Base-by-base conservation (phyloP, 2,888 invertebrate genomes). In the Notocelia uddmanniana region DNA sequence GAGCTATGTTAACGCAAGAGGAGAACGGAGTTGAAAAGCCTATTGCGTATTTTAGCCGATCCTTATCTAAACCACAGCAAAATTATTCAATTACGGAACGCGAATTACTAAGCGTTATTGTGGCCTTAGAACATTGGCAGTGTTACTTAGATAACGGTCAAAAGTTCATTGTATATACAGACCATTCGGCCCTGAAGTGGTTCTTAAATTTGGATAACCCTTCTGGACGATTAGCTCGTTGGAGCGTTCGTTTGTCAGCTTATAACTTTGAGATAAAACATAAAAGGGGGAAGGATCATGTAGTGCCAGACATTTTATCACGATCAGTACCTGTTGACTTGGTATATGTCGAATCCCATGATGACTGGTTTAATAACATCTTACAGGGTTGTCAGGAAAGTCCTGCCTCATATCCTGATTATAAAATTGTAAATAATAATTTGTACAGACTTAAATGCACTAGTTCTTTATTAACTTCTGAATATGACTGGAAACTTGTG, bases 211-310 rank as follows among this genome's bases (percentile, higher is more conserved):
- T 73, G 13, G 41, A 10, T 45, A 74, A 73, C 26, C 73, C 73
- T 11, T 58, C 73, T 0, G 73, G 73, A 10, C 31, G 73, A 5
- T 21, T 73, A 3, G 73, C 73, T 0, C 59, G 73, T 1, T 70
- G 73, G 73, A 70, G 73, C 23, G 67, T 67, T 15, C 45, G 68
- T n/a, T n/a, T n/a, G n/a, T n/a, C n/a, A n/a, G n/a, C n/a, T n/a
- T n/a, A n/a, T 48, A 48, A 48, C 6, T 48, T 48, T 18, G 19
- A 58, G 13, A 8, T 37, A 1, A 58, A 37, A 19, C 19, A 45
- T 15, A 8, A 10, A 21, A 10, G 18, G 0, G 50, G 50, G 0
- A 18, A 6, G 3, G 48, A 48, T 5, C 41, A 41, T 8, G 31
- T 50, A n/a, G 10, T 62, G 2, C 50, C 21, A 0, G 60, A 60